A percentile compares a stretch with the other conserved stretches of the same genome.
Conservation (phyloP, 2,797 vertebrate species). For the Mormyrus proboscirostris region DNA sequence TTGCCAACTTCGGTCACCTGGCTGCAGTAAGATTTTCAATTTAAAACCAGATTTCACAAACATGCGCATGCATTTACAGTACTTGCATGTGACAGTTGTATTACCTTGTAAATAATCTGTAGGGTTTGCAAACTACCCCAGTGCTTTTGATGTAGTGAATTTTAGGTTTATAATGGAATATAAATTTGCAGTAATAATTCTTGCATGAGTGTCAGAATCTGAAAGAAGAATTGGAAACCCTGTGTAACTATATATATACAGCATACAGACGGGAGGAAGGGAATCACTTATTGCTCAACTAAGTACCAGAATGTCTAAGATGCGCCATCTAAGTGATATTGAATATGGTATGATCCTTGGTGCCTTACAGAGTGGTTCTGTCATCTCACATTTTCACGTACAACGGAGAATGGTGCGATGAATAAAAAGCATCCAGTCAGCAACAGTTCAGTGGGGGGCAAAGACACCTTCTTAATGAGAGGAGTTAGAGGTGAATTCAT, state of each 20-base stretch:
- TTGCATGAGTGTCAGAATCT: not conserved
- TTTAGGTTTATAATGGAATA: not conserved
- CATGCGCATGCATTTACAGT: not conserved
- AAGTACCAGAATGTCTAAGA: not conserved
- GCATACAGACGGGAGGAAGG: not conserved
- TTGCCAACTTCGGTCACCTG: not conserved
- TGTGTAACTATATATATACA: not conserved
- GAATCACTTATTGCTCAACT: not conserved
- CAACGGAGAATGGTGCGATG: not conserved
- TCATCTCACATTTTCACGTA: not conserved
- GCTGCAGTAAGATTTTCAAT: not conserved
- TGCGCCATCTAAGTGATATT: not conserved
- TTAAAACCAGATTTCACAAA: not conserved
- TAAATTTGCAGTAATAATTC: not conserved
- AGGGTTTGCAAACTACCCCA: not conserved
- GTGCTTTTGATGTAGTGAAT: not conserved
- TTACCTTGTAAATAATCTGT: not conserved
- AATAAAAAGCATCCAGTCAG: not conserved
- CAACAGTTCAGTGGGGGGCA: not conserved
- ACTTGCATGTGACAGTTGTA: not conserved
- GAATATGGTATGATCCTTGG: not conserved
- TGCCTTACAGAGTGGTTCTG: not conserved
- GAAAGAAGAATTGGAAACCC: not conserved
- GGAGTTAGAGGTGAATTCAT: not conserved
- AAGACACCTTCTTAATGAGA: not conserved